These are phyloP conservation scores for Petrosia ficiformis DNA, from an alignment of 37 sponge, comb jelly and placozoan genomes.

Conservation along the genomic window DNA sequence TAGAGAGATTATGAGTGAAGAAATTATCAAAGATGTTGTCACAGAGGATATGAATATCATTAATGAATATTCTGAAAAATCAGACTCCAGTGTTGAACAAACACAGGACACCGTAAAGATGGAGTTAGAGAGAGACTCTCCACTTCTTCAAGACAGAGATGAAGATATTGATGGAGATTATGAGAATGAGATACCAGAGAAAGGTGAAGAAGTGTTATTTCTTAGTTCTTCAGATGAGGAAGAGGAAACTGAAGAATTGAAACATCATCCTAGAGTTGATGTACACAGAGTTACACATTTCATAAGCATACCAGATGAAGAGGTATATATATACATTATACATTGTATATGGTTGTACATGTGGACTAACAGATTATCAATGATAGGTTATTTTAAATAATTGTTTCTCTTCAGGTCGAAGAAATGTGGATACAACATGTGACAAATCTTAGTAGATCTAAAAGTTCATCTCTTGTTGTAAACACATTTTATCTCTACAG, in stretches of 20 bases:
- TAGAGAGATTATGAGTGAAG: neutral
- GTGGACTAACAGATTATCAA: neutral
- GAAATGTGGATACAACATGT: constrained; percentile 69
- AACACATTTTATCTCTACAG: constrained; percentile 75
- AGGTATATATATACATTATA: constrained; percentile 8
- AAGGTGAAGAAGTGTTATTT: neutral
- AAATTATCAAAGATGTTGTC: neutral
- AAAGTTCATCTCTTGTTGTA: constrained; percentile 42
- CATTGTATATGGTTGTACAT: neutral
- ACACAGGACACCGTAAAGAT: neutral
- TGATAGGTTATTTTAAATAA: neutral
- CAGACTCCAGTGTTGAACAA: neutral
- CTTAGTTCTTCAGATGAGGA: neutral
- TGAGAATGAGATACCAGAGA: neutral
- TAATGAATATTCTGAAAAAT: too few relatives aligned
- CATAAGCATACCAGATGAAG: constrained; percentile 19
- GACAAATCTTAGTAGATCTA: constrained; percentile 21
- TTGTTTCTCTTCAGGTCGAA: constrained; percentile 29
- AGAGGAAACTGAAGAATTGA: neutral
- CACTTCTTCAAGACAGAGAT: neutral
- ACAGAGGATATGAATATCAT: neutral
- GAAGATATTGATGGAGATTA: neutral
- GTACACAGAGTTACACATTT: constrained; percentile 5
- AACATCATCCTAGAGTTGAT: neutral
- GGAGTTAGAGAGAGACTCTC: neutral